phyloP scores from a whole-genome alignment of 2,797 vertebrate species.

The Danio tinwini region DNA sequence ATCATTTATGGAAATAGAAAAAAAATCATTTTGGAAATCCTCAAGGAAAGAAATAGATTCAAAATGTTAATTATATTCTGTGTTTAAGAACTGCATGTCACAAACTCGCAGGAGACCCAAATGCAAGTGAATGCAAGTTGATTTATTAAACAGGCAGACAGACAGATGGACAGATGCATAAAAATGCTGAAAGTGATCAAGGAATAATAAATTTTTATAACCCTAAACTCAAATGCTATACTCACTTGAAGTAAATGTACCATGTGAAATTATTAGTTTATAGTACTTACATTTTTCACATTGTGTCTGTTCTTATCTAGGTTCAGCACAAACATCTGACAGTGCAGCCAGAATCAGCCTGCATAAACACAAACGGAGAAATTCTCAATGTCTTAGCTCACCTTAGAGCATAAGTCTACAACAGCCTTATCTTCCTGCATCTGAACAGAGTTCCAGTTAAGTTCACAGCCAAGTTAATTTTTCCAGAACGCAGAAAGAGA shows the following conservation, averaged over 20 bases:
- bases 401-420: background rate
- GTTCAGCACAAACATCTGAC: constrained; percentile 20
- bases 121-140: too few species aligned
- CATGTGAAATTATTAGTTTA: constrained; percentile 26
- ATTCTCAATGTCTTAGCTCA: constrained; percentile 25
- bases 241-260: constrained; percentile 16
- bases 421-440: constrained; percentile 27
- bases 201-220: constrained; percentile 5
- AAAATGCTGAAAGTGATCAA: background rate
- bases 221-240: background rate
- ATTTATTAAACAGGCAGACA: too few species aligned
- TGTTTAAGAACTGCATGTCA: too few species aligned
- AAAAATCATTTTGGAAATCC: too few species aligned
- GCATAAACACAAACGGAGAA: constrained; percentile 20
- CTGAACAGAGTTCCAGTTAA: background rate
- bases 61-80: too few species aligned
- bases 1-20: too few species aligned
- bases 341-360: constrained; percentile 22
- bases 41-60: too few species aligned
- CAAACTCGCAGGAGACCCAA: too few species aligned
- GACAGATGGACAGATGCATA: background rate
- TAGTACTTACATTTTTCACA: constrained; percentile 29
- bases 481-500: background rate
- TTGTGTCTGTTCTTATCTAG: constrained; percentile 33
- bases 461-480: constrained; percentile 17